Evolutionary conservation across 1,140 invertebrate species (phyloP).

Genomic region (Mercenaria mercenaria): DNA sequence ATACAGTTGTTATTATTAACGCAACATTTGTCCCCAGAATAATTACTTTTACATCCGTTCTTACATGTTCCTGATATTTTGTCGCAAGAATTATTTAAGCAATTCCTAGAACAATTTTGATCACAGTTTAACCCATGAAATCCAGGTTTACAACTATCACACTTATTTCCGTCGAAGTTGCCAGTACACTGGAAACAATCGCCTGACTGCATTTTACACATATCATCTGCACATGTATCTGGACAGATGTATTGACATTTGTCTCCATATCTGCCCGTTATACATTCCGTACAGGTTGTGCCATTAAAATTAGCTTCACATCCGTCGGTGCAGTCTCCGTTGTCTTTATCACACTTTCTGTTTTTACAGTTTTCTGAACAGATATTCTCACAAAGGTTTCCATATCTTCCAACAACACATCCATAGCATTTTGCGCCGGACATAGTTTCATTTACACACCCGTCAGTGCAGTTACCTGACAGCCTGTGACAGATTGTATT

Average conservation of each 20-base stretch:
- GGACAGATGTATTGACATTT: not conserved
- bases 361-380: not conserved
- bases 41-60: not conserved
- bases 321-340: not conserved
- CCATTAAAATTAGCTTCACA: not conserved
- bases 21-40: not conserved
- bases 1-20: not conserved
- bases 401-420: not conserved
- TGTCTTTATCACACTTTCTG: not conserved
- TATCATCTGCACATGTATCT: not conserved
- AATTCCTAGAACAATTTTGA: not conserved
- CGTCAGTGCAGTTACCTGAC: not conserved
- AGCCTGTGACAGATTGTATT: not conserved
- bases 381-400: not conserved
- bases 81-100: not conserved
- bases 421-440: not conserved
- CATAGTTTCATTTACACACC: not conserved
- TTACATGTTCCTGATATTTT: not conserved
- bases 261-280: not conserved
- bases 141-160: not conserved
- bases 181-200: not conserved
- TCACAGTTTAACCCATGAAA: not conserved
- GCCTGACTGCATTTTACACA: not conserved
- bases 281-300: not conserved
- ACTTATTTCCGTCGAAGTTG: not conserved